Percentiles rank a stretch among this genome's conserved stretches.
Evolutionary conservation across 2,113 vertebrate genomes (phyloP).

Genomic region (Centrocercus urophasianus): DNA sequence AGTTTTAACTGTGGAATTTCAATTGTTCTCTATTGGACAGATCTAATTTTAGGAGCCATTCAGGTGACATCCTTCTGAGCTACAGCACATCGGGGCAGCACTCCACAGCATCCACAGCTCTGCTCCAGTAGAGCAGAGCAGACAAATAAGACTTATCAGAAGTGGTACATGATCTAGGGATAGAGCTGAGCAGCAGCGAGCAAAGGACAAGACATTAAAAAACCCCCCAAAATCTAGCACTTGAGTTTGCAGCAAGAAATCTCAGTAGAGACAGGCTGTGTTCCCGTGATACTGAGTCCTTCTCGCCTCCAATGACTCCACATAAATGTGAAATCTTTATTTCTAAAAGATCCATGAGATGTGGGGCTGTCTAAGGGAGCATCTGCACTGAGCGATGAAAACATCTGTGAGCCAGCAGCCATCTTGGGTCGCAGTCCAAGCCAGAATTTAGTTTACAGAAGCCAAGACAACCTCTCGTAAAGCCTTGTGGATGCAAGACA

Average conservation of each 20-base stretch:
- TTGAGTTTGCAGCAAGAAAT: not conserved
- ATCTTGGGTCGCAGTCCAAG: not conserved
- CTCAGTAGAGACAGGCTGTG: not conserved
- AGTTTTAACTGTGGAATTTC: conserved; percentile 50
- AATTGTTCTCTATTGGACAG: conserved; percentile 47
- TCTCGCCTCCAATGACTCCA: not conserved
- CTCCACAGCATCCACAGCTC: not conserved
- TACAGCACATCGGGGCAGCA: not conserved
- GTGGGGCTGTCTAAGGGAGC: not conserved
- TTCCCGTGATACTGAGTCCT: not conserved
- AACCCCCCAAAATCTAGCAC: not conserved
- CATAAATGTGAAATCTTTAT: not conserved
- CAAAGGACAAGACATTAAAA: not conserved
- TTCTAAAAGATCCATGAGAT: accelerated
- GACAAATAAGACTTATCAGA: not conserved
- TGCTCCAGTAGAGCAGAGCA: conserved; percentile 4
- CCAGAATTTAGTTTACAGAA: not conserved
- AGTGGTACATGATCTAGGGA: not conserved
- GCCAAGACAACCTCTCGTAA: not conserved
- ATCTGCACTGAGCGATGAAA: accelerated
- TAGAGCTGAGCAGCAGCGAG: not conserved
- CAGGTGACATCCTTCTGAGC: conserved; percentile 34
- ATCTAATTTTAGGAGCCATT: conserved; percentile 43
- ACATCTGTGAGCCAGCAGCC: accelerated
- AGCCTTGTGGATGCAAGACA: not conserved